Evolutionary conservation across 2,797 vertebrate species (phyloP), one percentile per base, ranked within the genome.

Genomic region (Sandelia bainsii): DNA sequence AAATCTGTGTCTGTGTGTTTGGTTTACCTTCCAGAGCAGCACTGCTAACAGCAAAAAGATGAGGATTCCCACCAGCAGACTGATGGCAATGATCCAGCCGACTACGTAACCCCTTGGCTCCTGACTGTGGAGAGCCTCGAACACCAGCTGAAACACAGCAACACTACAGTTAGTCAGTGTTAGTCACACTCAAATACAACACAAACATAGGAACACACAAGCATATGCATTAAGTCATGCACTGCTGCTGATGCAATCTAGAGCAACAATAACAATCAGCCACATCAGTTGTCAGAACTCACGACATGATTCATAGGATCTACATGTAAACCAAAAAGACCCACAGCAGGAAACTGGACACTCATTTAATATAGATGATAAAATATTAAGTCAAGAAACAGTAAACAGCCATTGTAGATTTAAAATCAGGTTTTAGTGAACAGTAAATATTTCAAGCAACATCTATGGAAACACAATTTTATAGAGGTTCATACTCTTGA

Each of bases 31-130:
- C 98, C 98, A 99, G 76, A 99, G 95, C 45, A 99, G 93, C 83
- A 99, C 97, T 39, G 98, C 97, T 83, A 99, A 91, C 78, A 99
- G 93, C 75, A 99, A 89, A 91, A 99, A 99, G 94, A 99, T 98
- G 89, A 99, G 97, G 93, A 99, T 97, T 84, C 98, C 98, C 90
- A 99, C 96, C 70, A 99, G 94, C 89, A 99, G 94, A 86, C 98
- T 99, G 90, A 99, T 98, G 93, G 98, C 98, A 48, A 99, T 99
- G 94, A 99, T 99, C 98, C 98, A 99, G 62, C 98, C 98, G 0
- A 99, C 98, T 19, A 99, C 96, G 57, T 99, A 99, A 77, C 98
- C 98, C 69, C 97, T 95, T 27, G 98, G 97, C 89, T 99, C 98
- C 92, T 99, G 95, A 89, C 96, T 98, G 93, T 99, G 98, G 80